Evolutionary conservation across 64 coral and sea anemone genomes (phyloP).

Genomic region (Montipora efflorescens): DNA sequence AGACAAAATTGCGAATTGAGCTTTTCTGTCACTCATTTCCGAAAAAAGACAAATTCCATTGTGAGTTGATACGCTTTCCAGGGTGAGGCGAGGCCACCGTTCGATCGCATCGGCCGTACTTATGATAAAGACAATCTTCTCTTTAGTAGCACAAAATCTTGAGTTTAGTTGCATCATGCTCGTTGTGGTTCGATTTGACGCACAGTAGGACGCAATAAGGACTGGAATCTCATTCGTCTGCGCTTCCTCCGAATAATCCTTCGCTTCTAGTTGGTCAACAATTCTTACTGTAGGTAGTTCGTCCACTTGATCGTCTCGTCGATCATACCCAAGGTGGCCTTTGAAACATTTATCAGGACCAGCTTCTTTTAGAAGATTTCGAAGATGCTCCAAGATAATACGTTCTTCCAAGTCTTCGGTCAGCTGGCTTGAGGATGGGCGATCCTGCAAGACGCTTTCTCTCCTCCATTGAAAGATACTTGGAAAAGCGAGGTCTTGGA

Average conservation of each 20-base stretch:
- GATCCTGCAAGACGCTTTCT: not conserved
- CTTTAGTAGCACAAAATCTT: not conserved
- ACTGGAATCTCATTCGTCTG: too few species aligned
- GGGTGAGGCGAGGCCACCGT: not conserved
- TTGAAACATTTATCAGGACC: conserved; percentile 36
- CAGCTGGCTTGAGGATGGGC: not conserved
- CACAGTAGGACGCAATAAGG: not conserved
- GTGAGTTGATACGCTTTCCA: not conserved
- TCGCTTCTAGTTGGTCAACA: not conserved
- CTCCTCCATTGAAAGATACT: conserved; percentile 14
- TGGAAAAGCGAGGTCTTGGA: not conserved
- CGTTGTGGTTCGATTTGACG: not conserved
- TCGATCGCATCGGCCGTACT: conserved; percentile 29
- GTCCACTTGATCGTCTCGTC: not conserved
- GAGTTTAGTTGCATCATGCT: not conserved
- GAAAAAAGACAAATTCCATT: conserved; percentile 20
- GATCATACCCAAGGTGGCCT: not conserved
- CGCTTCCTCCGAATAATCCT: not conserved
- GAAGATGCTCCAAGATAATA: conserved; percentile 26
- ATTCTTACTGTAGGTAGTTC: not conserved
- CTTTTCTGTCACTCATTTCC: conserved; percentile 40
- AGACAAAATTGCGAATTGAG: conserved; percentile 22
- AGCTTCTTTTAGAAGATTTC: not conserved
- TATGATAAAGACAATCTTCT: conserved; percentile 15
- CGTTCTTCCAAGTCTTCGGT: conserved; percentile 12